A percentile compares a stretch with the other conserved stretches of the same genome.
These are phyloP conservation scores for Spilarctia lutea DNA, from an alignment of 2,888 invertebrate genomes.

Conservation along the genomic window DNA sequence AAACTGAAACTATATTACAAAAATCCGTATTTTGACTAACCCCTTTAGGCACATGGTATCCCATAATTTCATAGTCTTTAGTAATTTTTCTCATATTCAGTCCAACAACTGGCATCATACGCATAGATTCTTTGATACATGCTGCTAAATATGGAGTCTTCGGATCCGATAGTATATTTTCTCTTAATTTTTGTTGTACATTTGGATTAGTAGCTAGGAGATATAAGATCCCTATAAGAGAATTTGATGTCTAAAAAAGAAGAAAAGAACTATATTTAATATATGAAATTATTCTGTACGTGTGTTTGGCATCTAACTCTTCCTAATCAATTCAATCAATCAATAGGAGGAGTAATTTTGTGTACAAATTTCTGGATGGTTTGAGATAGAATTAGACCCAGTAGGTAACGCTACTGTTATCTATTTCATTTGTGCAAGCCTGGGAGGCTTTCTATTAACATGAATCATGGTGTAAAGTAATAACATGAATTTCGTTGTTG, in stretches of 20 bases:
- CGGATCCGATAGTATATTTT: conserved; percentile 9
- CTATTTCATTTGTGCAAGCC: too few relatives aligned
- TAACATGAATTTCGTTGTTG: not conserved
- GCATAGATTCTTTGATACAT: conserved; percentile 89
- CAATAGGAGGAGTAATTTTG: too few relatives aligned
- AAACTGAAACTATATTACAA: not conserved
- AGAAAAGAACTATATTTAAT: not conserved
- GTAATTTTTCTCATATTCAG: conserved; percentile 82
- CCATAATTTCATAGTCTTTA: conserved; percentile 85
- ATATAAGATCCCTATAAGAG: conserved; percentile 7
- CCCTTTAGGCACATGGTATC: conserved; percentile 86
- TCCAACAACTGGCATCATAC: conserved; percentile 86
- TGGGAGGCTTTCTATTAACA: too few relatives aligned
- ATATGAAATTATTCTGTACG: too few relatives aligned
- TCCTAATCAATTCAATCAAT: not conserved
- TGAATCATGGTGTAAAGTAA: too few relatives aligned
- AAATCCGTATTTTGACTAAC: conserved; percentile 65
- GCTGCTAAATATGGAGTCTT: conserved; percentile 88
- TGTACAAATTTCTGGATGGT: not conserved
- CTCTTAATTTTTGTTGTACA: conserved; percentile 11
- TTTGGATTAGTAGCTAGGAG: conserved; percentile 12
- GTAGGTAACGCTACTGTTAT: too few relatives aligned
- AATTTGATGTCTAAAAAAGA: conserved; percentile 5
- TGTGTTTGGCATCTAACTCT: too few relatives aligned
- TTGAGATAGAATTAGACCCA: too few relatives aligned